Percentiles rank a stretch among this genome's conserved stretches.
phyloP scores from a whole-genome alignment of 2,797 vertebrate species.

The Bradypus variegatus region DNA sequence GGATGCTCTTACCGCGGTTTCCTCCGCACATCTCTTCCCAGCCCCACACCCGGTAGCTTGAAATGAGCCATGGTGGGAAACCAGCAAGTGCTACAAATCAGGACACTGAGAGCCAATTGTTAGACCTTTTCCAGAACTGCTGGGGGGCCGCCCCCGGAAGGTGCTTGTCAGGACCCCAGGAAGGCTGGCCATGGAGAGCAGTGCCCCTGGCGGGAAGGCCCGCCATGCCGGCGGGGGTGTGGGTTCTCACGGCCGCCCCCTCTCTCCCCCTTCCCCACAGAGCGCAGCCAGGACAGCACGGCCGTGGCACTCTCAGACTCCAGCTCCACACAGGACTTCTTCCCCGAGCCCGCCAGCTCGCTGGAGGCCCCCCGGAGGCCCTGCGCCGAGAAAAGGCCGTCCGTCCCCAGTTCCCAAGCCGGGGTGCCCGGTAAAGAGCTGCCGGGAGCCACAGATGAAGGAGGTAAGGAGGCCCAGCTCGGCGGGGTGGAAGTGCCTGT shows the following conservation, averaged over 20 bases:
- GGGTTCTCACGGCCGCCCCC: slow-evolving; percentile 47
- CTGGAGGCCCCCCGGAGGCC: slow-evolving; percentile 88
- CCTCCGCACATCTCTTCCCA: not conserved
- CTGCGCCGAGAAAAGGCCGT: slow-evolving; percentile 77
- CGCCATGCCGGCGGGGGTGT: not conserved
- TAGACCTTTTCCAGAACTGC: not conserved
- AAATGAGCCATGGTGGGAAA: not conserved
- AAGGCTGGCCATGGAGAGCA: not conserved
- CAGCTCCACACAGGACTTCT: slow-evolving; percentile 96
- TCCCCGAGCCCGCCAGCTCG: slow-evolving; percentile 87
- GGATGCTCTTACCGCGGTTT: not conserved
- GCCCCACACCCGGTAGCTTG: not conserved
- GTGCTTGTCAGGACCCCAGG: not conserved
- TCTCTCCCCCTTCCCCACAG: slow-evolving; percentile 69
- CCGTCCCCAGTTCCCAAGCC: slow-evolving; percentile 72
- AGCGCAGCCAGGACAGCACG: slow-evolving; percentile 96
- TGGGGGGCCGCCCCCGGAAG: too few relatives aligned
- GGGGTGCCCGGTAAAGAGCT: slow-evolving; percentile 78
- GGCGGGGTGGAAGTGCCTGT: not conserved
- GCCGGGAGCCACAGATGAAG: slow-evolving; percentile 78
- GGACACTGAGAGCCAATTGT: not conserved
- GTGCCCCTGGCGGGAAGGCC: not conserved
- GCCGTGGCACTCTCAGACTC: slow-evolving; percentile 94
- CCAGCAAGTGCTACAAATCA: not conserved
- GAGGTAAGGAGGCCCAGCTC: slow-evolving; percentile 72